Base-by-base conservation (phyloP, 2,113 vertebrate genomes). In the Poeciliopsis turrubarensis region DNA sequence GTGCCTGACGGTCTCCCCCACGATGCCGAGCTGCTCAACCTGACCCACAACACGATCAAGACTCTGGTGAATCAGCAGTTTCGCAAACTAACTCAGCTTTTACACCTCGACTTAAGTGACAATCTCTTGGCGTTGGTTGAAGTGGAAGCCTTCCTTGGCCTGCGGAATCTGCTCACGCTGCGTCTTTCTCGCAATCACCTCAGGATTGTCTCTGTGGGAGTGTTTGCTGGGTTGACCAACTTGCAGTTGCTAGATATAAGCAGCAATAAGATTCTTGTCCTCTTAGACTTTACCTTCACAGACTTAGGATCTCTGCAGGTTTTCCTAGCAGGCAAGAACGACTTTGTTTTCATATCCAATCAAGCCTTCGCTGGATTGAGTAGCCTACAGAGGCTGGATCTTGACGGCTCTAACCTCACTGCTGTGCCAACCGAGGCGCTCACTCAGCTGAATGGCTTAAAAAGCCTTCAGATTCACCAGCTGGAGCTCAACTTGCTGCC, bases 391-490 rank as follows among this genome's bases (percentile, higher is more conserved):
- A 90, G 94, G 74, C 89, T 98, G 57, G 87, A 90, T 12, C 82
- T 98, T 25, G 94, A 96, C n/a, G 91, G 93, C 19, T 95, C 93
- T 70, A 97, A 97, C 79, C 92, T 97, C 72, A 96, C 94, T 22
- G 82, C 85, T 0, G 89, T 96, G 64, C 96, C 97, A 0, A 92
- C 90, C 0, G 92, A 88, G 4, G 95, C 96, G 0, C 91, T 98
- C 0, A 86, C 92, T 8, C 92, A 89, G 22, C 94, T 98, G 0
- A 82, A 75, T 0, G 77, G 81, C 0, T 90, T 98, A 1, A 71
- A 64, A 1, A 83, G 75, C 13, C 90, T 98, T 7, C 61, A 84
- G 4, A 91, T 97, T n/a, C 85, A 90, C 6, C 86, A 91, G 11
- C 78, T 96, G 5, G 89, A 91, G 25, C 89, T 95, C 25, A 81